Evolutionary conservation across 2,888 invertebrate genomes (phyloP).

Genomic region (Notodonta dromedarius): DNA sequence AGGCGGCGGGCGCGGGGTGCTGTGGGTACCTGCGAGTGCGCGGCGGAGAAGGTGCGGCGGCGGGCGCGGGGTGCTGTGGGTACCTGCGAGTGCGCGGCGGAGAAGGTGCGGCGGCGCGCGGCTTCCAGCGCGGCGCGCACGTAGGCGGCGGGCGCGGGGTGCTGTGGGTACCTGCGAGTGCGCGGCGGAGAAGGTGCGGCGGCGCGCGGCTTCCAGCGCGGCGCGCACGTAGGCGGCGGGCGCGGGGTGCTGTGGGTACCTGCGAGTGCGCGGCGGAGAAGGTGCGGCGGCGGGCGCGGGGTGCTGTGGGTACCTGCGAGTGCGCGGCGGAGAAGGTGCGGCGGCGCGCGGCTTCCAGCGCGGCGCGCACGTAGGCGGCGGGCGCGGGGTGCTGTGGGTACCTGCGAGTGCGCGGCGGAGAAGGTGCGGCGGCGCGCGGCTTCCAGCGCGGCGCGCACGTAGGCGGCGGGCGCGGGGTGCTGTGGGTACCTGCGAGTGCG

Average conservation of each 20-base stretch:
- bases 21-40: slow-evolving; percentile 48
- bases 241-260: slow-evolving; percentile 69
- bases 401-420: slow-evolving; percentile 61
- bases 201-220: slow-evolving; percentile 93
- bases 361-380: slow-evolving; percentile 91
- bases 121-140: slow-evolving; percentile 94
- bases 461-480: slow-evolving; percentile 89
- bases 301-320: slow-evolving; percentile 31
- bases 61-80: slow-evolving; percentile 75
- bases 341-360: slow-evolving; percentile 93
- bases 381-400: slow-evolving; percentile 84
- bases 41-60: slow-evolving; percentile 83
- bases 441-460: slow-evolving; percentile 93
- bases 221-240: slow-evolving; percentile 93
- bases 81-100: slow-evolving; percentile 56
- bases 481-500: slow-evolving; percentile 48
- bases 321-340: slow-evolving; percentile 80
- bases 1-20: slow-evolving; percentile 89
- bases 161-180: slow-evolving; percentile 45
- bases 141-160: slow-evolving; percentile 91
- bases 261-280: slow-evolving; percentile 67
- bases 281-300: slow-evolving; percentile 86
- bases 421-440: slow-evolving; percentile 89
- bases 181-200: slow-evolving; percentile 82
- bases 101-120: slow-evolving; percentile 87